phyloP scores from a whole-genome alignment of 53 echinoderm and acorn worm species.

The Astropecten irregularis region DNA sequence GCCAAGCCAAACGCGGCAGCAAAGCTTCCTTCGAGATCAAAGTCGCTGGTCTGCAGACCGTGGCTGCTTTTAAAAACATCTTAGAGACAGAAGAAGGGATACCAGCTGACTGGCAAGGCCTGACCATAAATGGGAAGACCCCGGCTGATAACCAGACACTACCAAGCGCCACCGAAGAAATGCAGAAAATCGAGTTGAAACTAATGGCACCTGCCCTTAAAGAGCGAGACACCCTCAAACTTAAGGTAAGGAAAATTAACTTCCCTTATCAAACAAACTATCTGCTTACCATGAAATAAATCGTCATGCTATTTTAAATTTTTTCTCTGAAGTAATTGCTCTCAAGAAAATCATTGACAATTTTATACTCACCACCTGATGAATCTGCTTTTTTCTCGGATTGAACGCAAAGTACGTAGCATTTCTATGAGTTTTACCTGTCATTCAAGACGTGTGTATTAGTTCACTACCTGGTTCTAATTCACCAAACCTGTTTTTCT shows the following conservation, averaged over 20 bases:
- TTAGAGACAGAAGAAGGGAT: constrained; percentile 62
- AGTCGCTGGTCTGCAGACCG: constrained; percentile 43
- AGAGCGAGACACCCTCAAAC: constrained; percentile 4
- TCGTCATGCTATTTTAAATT: too few species aligned
- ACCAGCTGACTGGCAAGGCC: constrained; percentile 54
- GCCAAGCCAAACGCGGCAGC: constrained; percentile 15
- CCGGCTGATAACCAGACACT: constrained; percentile 38
- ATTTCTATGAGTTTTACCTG: too few species aligned
- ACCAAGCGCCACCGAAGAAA: constrained; percentile 3
- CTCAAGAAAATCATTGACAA: too few species aligned
- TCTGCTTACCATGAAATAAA: too few species aligned
- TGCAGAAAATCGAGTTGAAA: constrained; percentile 27
- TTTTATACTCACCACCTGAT: too few species aligned
- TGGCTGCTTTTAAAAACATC: constrained; percentile 51
- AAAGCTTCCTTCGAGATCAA: constrained; percentile 49
- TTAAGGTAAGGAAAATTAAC: constrained; percentile 14
- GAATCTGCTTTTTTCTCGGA: too few species aligned
- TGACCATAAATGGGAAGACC: constrained; percentile 19
- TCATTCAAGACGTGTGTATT: too few species aligned
- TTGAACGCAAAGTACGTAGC: too few species aligned
- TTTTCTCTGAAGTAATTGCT: too few species aligned
- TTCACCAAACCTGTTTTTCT: too few species aligned
- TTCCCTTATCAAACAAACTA: neutral
- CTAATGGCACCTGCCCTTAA: constrained; percentile 11
- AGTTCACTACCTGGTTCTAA: too few species aligned